Evolutionary conservation across 2,888 invertebrate species (phyloP).

Genomic region (Rhingia rostrata): DNA sequence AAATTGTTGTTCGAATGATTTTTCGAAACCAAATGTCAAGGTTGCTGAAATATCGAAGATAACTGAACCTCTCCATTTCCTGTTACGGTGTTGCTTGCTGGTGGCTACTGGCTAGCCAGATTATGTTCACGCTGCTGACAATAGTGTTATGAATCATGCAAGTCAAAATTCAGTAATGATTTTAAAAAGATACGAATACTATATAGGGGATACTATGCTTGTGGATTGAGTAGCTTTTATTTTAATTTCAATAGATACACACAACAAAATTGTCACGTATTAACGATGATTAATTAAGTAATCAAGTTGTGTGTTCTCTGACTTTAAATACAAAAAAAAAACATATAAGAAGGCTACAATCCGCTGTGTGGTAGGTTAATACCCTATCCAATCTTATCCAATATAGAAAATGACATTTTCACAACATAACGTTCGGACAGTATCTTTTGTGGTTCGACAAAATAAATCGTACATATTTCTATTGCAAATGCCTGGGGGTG

Average conservation of each 20-base stretch:
- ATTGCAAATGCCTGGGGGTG: no score
- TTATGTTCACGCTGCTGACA: constrained; percentile 4
- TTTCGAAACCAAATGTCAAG: constrained; percentile 48
- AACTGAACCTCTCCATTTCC: constrained; percentile 29
- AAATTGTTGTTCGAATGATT: constrained; percentile 21
- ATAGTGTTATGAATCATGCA: constrained; percentile 26
- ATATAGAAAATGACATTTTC: no score
- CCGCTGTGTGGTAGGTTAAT: no score
- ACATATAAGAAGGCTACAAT: no score
- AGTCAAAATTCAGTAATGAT: constrained; percentile 1
- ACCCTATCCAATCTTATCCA: no score
- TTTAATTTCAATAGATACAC: background rate
- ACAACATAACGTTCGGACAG: no score
- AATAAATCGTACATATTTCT: no score
- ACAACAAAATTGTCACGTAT: constrained; percentile 13
- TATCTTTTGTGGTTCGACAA: no score
- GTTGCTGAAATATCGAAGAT: constrained; percentile 14
- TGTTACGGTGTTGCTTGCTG: background rate
- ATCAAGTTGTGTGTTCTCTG: constrained; percentile 9
- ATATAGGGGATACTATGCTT: background rate
- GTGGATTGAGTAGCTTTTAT: background rate
- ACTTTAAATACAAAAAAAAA: no score
- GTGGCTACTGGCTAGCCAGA: background rate
- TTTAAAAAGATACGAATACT: background rate
- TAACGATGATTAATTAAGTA: constrained; percentile 49